Base-by-base conservation (phyloP, 2,888 invertebrate genomes). In the Epinotia bilunana region DNA sequence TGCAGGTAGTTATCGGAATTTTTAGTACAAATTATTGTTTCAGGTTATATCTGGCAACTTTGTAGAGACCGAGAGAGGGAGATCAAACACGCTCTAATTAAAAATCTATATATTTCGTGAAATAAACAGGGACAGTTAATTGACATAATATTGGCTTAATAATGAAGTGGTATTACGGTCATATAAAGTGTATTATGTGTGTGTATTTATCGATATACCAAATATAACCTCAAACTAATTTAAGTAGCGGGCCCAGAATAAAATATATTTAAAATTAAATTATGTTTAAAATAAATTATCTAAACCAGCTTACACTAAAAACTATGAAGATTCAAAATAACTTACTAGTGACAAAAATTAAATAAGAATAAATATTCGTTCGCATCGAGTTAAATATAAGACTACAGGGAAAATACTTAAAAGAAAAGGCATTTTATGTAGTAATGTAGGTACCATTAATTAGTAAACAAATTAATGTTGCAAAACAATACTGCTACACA, bases 291-390 rank as follows among this genome's bases (percentile, higher is more conserved):
- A 75, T 75, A 72, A 75, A 75, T 75, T 72, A 72, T 75, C 58
- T 72, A 67, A 62, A 75, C 71, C 71, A 75, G 65, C 72, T 75
- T 75, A 75, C 53, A 65, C 67, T 72, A 75, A 20, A 67, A 65
- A 71, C 67, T 63, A 72, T 71, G 75, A 75, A 75, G 67, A 75
- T 75, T 75, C 75, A 61, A 72, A 70, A 75, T 75, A 72, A 75
- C 71, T 75, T 75, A 74, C 39, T 64, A 72, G 33, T 65, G 65
- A 75, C 60, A 33, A 67, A 62, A 68, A 72, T 20, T 72, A 75
- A 75, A 57, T 72, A 67, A 39, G 67, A 75, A 75, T 75, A 75
- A 75, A 75, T 75, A 75, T 62, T 65, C 65, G 43, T 75, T 75
- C 33, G 64, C 53, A 73, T 68, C 20, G 62, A 33, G 70, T 68